A percentile compares a stretch with the other conserved stretches of the same genome.
Conservation (phyloP, 2,888 invertebrate genomes). For the Drosophila pullipes region DNA sequence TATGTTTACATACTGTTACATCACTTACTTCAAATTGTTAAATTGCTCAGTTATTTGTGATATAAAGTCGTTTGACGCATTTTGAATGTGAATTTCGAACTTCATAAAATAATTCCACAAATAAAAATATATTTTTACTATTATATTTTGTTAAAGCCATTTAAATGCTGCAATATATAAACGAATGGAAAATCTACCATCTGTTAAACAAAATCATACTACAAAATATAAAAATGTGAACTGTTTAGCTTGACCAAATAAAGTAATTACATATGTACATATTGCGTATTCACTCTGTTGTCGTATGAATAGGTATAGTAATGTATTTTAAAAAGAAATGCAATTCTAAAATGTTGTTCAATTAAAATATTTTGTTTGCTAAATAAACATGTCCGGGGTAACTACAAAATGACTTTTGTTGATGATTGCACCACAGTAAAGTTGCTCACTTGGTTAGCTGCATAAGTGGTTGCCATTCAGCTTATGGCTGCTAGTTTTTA, state of each 20-base stretch:
- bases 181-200: too few relatives aligned
- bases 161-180: neutral
- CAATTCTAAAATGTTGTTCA: slow-evolving; percentile 57
- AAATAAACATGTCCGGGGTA: slow-evolving; percentile 67
- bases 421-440: slow-evolving; percentile 62
- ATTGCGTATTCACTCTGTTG: neutral
- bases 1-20: neutral
- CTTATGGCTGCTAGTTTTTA: slow-evolving; percentile 14
- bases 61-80: too few relatives aligned
- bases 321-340: neutral
- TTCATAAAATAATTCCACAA: neutral
- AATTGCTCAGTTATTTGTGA: too few relatives aligned
- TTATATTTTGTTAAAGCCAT: neutral
- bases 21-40: too few relatives aligned
- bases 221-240: neutral
- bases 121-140: neutral
- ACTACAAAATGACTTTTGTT: slow-evolving; percentile 71
- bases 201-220: too few relatives aligned
- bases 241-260: neutral
- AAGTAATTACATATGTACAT: neutral
- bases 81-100: neutral
- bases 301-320: neutral
- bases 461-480: slow-evolving; percentile 43
- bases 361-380: slow-evolving; percentile 76
- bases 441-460: slow-evolving; percentile 64